phyloP scores from a whole-genome alignment of 2,888 invertebrate species.

The Allophyes oxyacanthae region DNA sequence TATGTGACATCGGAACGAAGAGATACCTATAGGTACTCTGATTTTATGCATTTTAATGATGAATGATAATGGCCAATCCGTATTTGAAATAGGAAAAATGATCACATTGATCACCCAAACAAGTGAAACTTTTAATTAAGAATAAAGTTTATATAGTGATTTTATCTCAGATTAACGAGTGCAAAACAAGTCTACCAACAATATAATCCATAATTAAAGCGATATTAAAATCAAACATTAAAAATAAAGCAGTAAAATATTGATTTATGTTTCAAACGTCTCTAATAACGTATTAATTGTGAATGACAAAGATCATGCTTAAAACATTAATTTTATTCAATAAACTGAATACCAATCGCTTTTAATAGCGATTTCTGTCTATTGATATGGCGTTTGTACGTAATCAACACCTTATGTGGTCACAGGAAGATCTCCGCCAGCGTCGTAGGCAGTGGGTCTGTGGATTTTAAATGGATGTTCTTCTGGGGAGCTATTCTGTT shows the following conservation, averaged over 20 bases:
- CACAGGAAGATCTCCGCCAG: slow-evolving; percentile 20
- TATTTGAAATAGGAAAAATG: too few species aligned
- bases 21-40: too few species aligned
- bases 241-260: slow-evolving; percentile 38
- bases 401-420: slow-evolving; percentile 54
- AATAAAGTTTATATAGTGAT: too few species aligned
- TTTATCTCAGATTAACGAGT: too few species aligned
- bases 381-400: slow-evolving; percentile 48
- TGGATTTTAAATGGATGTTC: slow-evolving; percentile 21
- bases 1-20: too few species aligned
- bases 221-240: slow-evolving; percentile 34
- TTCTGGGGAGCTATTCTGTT: too few species aligned
- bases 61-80: too few species aligned
- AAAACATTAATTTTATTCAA: slow-evolving; percentile 36
- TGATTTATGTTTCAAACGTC: slow-evolving; percentile 41
- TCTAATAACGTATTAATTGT: slow-evolving; percentile 21
- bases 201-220: slow-evolving; percentile 25
- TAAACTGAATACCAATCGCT: slow-evolving; percentile 39
- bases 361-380: slow-evolving; percentile 47
- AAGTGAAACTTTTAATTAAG: too few species aligned
- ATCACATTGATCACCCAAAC: too few species aligned
- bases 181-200: too few species aligned
- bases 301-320: slow-evolving; percentile 27
- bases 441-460: slow-evolving; percentile 29
- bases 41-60: too few species aligned